Evolutionary conservation across 2,888 invertebrate genomes (phyloP), one percentile per base, ranked within the genome.

Genomic region (Rutpela maculata): DNA sequence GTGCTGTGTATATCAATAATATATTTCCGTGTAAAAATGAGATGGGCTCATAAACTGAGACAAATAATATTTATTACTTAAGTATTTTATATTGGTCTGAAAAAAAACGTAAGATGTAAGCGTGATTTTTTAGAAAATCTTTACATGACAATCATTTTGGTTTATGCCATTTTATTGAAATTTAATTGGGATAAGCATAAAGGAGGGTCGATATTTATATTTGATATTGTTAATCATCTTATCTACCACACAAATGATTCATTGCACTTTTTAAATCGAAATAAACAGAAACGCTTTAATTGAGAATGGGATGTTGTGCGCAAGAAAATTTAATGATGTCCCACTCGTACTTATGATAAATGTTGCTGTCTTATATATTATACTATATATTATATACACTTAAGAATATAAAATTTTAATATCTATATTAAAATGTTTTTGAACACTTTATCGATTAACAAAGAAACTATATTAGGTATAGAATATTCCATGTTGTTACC

Each of bases 71-170:
- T 50, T 50, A 43, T 75, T 68, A 78, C 65, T 62, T 69, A 72
- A 77, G 77, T 74, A 70, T 75, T 79, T 73, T 73, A 63, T 77
- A 78, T 73, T 71, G 73, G 65, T 77, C 55, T 69, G 78, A 76
- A 77, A 78, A 77, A 78, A 80, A 80, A 83, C 83, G 85, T 84
- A 85, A 84, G 84, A 86, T 80, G 77, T 75, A 82, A 80, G 83
- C 83, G 82, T 84, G 83, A 80, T 84, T 81, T 82, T 81, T 80
- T 77, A 75, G 76, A 82, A 83, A 83, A 84, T 82, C 82, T 83
- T 84, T 84, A 84, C 74, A 82, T 80, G 87, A 87, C 87, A 87
- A 87, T 87, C 87, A 87, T 83, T 83, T 85, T 73, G 76, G 83
- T 85, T 83, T 78, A 82, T 82, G 75, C 57, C 76, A 71, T 73